These are phyloP conservation scores for Cephalopachus bancanus DNA, from an alignment of 2,797 vertebrate species.

Conservation along the genomic window DNA sequence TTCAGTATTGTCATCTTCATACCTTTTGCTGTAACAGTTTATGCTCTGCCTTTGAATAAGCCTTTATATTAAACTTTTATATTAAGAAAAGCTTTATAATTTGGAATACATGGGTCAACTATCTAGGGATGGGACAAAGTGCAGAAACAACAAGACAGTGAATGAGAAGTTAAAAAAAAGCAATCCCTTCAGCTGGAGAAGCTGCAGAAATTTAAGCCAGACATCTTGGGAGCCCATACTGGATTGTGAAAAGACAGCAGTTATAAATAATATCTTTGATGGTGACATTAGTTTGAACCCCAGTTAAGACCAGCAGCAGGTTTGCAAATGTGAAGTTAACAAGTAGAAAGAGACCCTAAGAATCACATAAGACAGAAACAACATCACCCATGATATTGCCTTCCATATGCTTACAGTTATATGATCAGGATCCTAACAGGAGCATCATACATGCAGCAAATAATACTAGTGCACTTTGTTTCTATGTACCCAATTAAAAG, in stretches of 20 bases:
- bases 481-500: not conserved
- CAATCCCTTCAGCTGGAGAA: not conserved
- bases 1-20: not conserved
- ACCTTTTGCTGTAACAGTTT: not conserved
- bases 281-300: not conserved
- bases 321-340: not conserved
- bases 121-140: not conserved
- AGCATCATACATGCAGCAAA: too few species aligned
- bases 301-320: not conserved
- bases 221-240: not conserved
- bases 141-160: not conserved
- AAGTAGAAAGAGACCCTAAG: not conserved
- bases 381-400: not conserved
- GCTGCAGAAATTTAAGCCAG: not conserved
- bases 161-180: not conserved
- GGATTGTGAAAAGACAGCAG: not conserved
- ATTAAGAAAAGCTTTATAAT: not conserved
- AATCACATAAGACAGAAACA: not conserved
- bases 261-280: not conserved
- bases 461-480: not conserved
- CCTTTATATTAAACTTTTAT: not conserved
- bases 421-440: not conserved
- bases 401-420: rapidly evolving
- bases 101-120: not conserved
- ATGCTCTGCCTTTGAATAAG: not conserved